phyloP scores from a whole-genome alignment of 2,113 vertebrate species.

The Tachysurus vachellii region DNA sequence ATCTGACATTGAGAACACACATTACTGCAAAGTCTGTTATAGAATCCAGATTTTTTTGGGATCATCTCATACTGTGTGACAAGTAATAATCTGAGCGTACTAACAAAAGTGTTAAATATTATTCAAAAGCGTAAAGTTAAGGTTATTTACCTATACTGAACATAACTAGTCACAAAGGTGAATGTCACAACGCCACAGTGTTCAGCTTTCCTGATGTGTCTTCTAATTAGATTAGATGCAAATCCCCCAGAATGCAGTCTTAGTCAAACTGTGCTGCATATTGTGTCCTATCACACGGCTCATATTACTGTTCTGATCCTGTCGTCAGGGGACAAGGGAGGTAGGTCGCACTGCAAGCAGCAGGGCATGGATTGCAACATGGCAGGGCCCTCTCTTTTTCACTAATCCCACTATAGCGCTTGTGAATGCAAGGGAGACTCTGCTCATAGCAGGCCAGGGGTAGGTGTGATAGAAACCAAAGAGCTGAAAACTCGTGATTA shows the following conservation, averaged over 20 bases:
- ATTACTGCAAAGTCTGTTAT: not conserved
- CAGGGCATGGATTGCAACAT: conserved; percentile 45
- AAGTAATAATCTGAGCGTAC: not conserved
- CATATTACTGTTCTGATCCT: conserved; percentile 40
- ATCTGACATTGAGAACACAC: conserved; percentile 1
- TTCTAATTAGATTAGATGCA: conserved; percentile 51
- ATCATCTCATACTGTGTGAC: not conserved
- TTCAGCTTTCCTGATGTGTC: conserved; percentile 46
- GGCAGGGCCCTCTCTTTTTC: conserved; percentile 31
- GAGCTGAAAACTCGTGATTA: conserved; percentile 4
- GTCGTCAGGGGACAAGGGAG: conserved; percentile 8
- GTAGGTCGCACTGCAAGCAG: conserved; percentile 26
- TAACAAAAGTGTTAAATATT: conserved; percentile 1
- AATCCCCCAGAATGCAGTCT: conserved; percentile 22
- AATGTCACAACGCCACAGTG: conserved; percentile 15
- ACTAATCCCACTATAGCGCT: conserved; percentile 31
- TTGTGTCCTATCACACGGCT: conserved; percentile 4
- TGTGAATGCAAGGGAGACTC: conserved; percentile 20
- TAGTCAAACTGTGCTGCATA: conserved; percentile 32
- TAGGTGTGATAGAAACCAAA: conserved; percentile 21
- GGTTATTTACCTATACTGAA: conserved; percentile 35
- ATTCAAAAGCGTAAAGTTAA: conserved; percentile 27
- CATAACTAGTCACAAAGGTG: conserved; percentile 41
- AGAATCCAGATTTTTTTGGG: not conserved
- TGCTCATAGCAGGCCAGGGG: conserved; percentile 20